Percentiles rank a stretch among this genome's conserved stretches.
These are phyloP conservation scores for Petrolisthes cinctipes DNA, from an alignment of 2,888 invertebrate genomes.

Conservation along the genomic window DNA sequence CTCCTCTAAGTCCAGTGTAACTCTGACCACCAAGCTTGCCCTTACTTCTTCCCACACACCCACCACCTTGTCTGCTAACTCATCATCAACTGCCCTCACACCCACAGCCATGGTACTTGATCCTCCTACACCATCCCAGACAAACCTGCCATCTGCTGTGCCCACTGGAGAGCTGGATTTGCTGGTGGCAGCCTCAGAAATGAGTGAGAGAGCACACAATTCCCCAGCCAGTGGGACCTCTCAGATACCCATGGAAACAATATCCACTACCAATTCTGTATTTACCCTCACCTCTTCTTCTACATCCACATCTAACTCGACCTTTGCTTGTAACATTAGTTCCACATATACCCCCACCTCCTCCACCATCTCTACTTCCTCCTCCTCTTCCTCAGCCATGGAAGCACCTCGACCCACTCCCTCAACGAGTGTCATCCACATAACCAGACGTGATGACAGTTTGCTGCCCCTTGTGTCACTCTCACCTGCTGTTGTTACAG, in stretches of 20 bases:
- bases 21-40: not conserved
- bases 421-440: conserved; percentile 8
- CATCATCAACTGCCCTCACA: not conserved
- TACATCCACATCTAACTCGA: too few relatives aligned
- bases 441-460: conserved; percentile 13
- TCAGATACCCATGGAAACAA: not conserved
- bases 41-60: not conserved
- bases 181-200: conserved; percentile 57
- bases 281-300: not conserved
- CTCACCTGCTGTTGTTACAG: not conserved
- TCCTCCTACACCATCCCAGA: not conserved
- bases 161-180: conserved; percentile 49
- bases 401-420: not conserved
- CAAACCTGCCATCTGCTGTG: conserved; percentile 4
- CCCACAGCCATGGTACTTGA: not conserved
- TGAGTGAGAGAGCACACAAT: conserved; percentile 48
- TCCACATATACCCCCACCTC: not conserved
- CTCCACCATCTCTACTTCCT: not conserved
- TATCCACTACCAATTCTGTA: not conserved
- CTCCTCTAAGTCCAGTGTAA: not conserved
- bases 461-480: not conserved
- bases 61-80: not conserved
- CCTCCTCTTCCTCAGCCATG: not conserved
- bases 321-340: too few relatives aligned
- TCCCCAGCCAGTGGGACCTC: not conserved